Conservation (phyloP, 2,888 invertebrate genomes). For the Acronicta psi region DNA sequence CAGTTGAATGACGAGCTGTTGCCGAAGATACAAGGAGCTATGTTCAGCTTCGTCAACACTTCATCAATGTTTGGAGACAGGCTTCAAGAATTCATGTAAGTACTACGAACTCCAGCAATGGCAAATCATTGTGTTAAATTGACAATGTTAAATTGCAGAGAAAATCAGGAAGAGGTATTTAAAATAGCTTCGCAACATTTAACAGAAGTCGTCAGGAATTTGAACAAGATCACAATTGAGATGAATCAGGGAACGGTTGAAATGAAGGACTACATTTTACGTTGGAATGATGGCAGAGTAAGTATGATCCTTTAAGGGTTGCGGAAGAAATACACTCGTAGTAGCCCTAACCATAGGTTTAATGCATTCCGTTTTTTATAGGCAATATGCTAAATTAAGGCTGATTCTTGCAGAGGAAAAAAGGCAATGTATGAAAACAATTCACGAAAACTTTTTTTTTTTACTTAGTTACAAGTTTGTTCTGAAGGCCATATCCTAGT, state of each 20-base stretch:
- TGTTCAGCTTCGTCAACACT: slow-evolving; percentile 70
- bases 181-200: slow-evolving; percentile 51
- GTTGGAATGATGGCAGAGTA: slow-evolving; percentile 57
- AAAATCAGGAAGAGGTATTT: slow-evolving; percentile 62
- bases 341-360: too few relatives aligned
- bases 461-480: too few relatives aligned
- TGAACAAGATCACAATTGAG: slow-evolving; percentile 59
- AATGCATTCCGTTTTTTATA: too few relatives aligned
- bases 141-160: slow-evolving; percentile 51
- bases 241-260: slow-evolving; percentile 52
- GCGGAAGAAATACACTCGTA: background rate
- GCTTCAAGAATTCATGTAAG: slow-evolving; percentile 36
- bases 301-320: background rate
- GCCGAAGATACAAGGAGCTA: slow-evolving; percentile 68
- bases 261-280: slow-evolving; percentile 54
- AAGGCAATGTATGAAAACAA: too few relatives aligned
- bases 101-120: too few relatives aligned
- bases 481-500: too few relatives aligned
- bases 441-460: too few relatives aligned
- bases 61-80: slow-evolving; percentile 62
- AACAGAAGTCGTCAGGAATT: slow-evolving; percentile 47
- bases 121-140: background rate
- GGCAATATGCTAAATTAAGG: too few relatives aligned
- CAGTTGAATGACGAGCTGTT: slow-evolving; percentile 65
- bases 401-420: too few relatives aligned